phyloP scores from a whole-genome alignment of 2,888 invertebrate species.

The Drosophila mettleri region DNA sequence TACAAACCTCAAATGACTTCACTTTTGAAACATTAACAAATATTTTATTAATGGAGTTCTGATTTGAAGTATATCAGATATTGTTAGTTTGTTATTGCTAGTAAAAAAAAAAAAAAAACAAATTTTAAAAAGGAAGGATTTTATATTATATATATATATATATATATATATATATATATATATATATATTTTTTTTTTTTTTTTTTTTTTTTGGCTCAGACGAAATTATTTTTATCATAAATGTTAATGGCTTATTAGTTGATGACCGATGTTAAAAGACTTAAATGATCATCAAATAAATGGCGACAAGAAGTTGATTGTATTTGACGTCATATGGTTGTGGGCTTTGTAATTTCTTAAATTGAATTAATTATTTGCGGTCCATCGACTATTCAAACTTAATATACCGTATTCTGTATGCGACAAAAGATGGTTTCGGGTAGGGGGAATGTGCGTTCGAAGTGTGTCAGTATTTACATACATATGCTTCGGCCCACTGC shows the following conservation, averaged over 20 bases:
- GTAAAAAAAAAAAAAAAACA: too few species aligned
- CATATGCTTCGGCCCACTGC: slow-evolving; percentile 24
- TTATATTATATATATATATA: too few species aligned
- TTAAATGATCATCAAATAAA: slow-evolving; percentile 10
- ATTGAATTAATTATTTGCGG: slow-evolving; percentile 55
- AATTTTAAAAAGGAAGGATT: too few species aligned
- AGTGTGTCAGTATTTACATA: slow-evolving; percentile 50
- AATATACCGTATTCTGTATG: slow-evolving; percentile 6
- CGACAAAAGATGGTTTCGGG: not conserved
- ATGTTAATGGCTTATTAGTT: slow-evolving; percentile 26
- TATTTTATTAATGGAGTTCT: too few species aligned
- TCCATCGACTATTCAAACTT: slow-evolving; percentile 18
- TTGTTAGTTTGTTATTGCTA: too few species aligned
- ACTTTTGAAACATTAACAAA: too few species aligned
- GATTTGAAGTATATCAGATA: too few species aligned
- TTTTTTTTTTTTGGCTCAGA: not conserved
- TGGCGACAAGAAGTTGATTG: slow-evolving; percentile 31
- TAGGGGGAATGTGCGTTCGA: slow-evolving; percentile 9
- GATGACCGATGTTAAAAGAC: slow-evolving; percentile 9
- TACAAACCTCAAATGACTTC: too few species aligned
- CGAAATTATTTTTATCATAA: not conserved
- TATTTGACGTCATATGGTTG: slow-evolving; percentile 25
- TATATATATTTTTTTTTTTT: too few species aligned
- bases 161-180: too few species aligned
- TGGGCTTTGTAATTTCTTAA: slow-evolving; percentile 25